Evolutionary conservation across 2,113 vertebrate species (phyloP).

Genomic region (Cyphomyrus plagiostoma): DNA sequence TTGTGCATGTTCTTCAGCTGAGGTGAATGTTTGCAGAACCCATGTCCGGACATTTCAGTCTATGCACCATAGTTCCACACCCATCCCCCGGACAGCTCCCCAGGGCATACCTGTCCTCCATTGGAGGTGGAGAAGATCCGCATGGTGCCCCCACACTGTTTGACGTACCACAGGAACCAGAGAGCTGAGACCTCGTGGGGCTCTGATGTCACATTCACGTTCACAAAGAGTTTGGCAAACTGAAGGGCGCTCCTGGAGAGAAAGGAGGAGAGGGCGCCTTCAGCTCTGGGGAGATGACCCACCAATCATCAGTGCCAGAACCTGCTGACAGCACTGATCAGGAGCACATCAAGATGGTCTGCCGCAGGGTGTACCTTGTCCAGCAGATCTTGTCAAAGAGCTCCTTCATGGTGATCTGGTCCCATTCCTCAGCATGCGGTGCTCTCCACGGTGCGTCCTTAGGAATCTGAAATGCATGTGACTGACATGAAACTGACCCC

Average conservation of each 20-base stretch:
- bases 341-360: background rate
- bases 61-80: background rate
- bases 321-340: background rate
- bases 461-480: constrained; percentile 71
- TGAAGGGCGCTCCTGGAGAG: constrained; percentile 62
- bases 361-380: constrained; percentile 69
- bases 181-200: constrained; percentile 91
- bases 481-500: background rate
- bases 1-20: background rate
- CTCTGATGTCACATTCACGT: constrained; percentile 86
- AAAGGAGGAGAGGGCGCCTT: background rate
- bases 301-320: background rate
- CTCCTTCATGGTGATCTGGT: constrained; percentile 87
- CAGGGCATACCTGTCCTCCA: constrained; percentile 85
- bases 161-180: constrained; percentile 97
- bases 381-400: constrained; percentile 84
- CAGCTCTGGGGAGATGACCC: background rate
- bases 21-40: background rate
- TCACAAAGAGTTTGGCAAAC: constrained; percentile 85
- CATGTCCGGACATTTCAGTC: background rate
- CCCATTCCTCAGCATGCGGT: constrained; percentile 88
- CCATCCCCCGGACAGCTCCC: background rate
- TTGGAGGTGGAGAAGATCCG: constrained; percentile 88
- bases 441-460: constrained; percentile 89
- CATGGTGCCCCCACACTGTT: constrained; percentile 85